These are phyloP conservation scores for Nasonovia ribisnigri DNA, from an alignment of 2,888 invertebrate species.

Conservation along the genomic window DNA sequence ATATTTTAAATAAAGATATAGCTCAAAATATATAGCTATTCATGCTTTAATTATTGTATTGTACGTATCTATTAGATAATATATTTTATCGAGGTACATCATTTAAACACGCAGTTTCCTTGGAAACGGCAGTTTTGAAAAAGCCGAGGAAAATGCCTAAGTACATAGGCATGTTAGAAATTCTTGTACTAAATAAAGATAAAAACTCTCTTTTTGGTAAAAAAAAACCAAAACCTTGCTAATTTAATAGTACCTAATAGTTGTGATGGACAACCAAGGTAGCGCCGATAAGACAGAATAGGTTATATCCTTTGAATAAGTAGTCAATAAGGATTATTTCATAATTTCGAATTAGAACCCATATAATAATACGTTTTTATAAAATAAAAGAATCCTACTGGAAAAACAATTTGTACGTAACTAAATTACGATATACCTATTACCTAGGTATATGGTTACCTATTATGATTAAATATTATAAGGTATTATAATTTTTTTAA, in stretches of 20 bases:
- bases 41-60: background rate
- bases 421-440: background rate
- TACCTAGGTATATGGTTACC: no score
- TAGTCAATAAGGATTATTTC: no score
- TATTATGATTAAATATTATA: background rate
- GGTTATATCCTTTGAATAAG: no score
- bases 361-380: background rate
- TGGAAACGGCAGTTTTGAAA: background rate
- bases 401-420: background rate
- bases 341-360: background rate
- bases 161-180: background rate
- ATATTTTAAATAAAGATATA: background rate
- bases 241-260: background rate
- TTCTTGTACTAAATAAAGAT: background rate
- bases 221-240: background rate
- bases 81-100: background rate
- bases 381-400: background rate
- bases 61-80: no score
- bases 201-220: no score
- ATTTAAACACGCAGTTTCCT: background rate
- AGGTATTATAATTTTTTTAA: background rate
- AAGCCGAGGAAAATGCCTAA: background rate
- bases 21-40: background rate
- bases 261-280: background rate
- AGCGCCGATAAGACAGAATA: background rate